These are phyloP conservation scores for Pycnomerus fuliginosus DNA, from an alignment of 2,888 invertebrate genomes.

Conservation along the genomic window DNA sequence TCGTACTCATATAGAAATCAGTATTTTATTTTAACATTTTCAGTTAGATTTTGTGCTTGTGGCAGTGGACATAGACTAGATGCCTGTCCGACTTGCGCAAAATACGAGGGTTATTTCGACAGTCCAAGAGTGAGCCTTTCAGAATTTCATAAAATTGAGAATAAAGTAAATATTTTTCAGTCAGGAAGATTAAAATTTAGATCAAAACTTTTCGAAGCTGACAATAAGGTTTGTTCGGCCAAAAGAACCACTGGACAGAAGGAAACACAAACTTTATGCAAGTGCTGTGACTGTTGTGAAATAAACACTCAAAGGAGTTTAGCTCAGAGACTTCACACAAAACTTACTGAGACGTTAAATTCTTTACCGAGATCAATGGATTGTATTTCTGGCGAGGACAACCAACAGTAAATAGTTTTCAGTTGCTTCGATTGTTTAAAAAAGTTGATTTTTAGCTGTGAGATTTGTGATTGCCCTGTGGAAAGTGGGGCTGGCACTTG, in stretches of 20 bases:
- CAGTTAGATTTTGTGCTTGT: conserved; percentile 10
- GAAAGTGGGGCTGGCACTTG: too few species aligned
- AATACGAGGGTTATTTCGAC: conserved; percentile 18
- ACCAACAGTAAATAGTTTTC: too few species aligned
- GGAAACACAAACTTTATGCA: too few species aligned
- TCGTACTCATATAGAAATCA: not conserved
- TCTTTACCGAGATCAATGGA: conserved; percentile 8
- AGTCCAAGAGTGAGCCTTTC: too few species aligned
- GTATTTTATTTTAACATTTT: conserved; percentile 3
- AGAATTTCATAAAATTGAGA: too few species aligned
- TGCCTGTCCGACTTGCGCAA: conserved; percentile 17
- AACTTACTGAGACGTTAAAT: conserved; percentile 17
- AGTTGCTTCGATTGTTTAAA: too few species aligned
- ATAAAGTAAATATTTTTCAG: not conserved
- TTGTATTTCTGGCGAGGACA: conserved; percentile 8
- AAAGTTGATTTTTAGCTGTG: conserved; percentile 10
- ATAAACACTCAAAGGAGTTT: too few species aligned
- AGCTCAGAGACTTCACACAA: conserved; percentile 30
- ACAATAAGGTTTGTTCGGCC: conserved; percentile 3
- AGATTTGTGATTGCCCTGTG: conserved; percentile 8
- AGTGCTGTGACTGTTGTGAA: too few species aligned
- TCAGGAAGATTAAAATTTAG: not conserved
- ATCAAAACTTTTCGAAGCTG: too few species aligned
- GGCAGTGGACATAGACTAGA: conserved; percentile 10
- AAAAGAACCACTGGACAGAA: too few species aligned